A percentile compares a stretch with the other conserved stretches of the same genome.
Evolutionary conservation across 35 echinoderm and acorn worm genomes (phyloP).

Genomic region (Lytechinus variegatus): DNA sequence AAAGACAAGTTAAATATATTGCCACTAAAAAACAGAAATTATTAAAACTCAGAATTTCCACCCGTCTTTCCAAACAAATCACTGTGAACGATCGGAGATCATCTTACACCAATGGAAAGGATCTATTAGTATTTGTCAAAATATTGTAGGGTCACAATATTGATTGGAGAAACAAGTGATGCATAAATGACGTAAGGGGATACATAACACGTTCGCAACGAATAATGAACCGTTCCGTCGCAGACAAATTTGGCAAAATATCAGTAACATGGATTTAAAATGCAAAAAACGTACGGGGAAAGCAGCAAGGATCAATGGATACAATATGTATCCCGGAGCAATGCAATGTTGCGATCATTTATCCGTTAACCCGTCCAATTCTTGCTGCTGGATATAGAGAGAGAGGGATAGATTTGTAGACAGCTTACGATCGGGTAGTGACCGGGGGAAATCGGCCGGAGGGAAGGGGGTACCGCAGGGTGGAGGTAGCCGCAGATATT

Average conservation of each 20-base stretch:
- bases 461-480: constrained; percentile 15
- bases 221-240: not conserved
- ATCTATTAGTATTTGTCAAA: constrained; percentile 20
- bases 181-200: constrained; percentile 1
- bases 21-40: no score
- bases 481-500: not conserved
- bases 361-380: constrained; percentile 22
- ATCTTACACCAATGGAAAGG: not conserved
- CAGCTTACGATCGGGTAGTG: constrained; percentile 18
- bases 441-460: constrained; percentile 24
- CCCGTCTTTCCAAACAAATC: no score
- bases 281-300: constrained; percentile 1
- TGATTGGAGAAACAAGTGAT: not conserved
- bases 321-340: not conserved
- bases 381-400: not conserved
- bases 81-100: no score
- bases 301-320: constrained; percentile 1
- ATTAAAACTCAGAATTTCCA: no score
- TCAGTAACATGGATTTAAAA: constrained; percentile 4
- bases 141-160: not conserved
- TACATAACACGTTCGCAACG: not conserved
- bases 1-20: no score
- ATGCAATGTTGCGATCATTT: constrained; percentile 45
- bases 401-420: not conserved
- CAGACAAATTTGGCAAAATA: constrained; percentile 3